A percentile compares a stretch with the other conserved stretches of the same genome.
These are phyloP conservation scores for Temnothorax unifasciatus DNA, from an alignment of 2,888 invertebrate species.

Conservation along the genomic window DNA sequence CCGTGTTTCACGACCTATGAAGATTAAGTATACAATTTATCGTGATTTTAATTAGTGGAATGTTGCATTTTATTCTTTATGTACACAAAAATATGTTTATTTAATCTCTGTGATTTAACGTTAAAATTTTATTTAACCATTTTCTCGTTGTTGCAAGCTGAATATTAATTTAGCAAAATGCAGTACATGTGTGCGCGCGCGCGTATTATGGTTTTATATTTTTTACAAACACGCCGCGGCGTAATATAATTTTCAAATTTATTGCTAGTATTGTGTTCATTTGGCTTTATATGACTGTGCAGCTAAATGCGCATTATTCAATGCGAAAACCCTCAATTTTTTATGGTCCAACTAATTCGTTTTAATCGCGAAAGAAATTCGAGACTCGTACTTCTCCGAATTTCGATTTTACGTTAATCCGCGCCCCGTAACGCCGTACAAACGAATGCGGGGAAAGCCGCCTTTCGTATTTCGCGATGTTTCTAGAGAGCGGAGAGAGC, in stretches of 20 bases:
- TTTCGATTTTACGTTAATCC: slow-evolving; percentile 40
- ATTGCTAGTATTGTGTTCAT: not conserved
- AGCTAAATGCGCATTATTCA: not conserved
- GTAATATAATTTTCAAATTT: slow-evolving; percentile 27
- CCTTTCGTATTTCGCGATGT: slow-evolving; percentile 33
- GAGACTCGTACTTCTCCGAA: slow-evolving; percentile 11
- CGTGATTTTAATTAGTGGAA: slow-evolving; percentile 10
- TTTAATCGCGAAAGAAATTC: slow-evolving; percentile 31
- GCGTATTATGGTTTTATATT: slow-evolving; percentile 1
- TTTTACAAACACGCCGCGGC: slow-evolving; percentile 13
- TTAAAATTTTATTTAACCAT: slow-evolving; percentile 28
- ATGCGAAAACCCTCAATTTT: not conserved
- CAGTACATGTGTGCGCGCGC: too few relatives aligned
- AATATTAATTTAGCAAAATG: slow-evolving; percentile 23
- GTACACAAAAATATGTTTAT: not conserved
- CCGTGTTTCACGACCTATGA: not conserved
- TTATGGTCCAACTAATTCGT: not conserved
- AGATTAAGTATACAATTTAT: slow-evolving; percentile 35
- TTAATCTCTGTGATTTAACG: slow-evolving; percentile 9
- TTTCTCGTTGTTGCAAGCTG: not conserved
- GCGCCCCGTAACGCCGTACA: slow-evolving; percentile 29
- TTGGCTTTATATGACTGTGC: not conserved
- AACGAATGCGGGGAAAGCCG: slow-evolving; percentile 47
- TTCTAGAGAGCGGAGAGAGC: slow-evolving; percentile 30
- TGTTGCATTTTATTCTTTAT: slow-evolving; percentile 7